Evolutionary conservation across 2,113 vertebrate genomes (phyloP).

Genomic region (Megatriorchis doriae): DNA sequence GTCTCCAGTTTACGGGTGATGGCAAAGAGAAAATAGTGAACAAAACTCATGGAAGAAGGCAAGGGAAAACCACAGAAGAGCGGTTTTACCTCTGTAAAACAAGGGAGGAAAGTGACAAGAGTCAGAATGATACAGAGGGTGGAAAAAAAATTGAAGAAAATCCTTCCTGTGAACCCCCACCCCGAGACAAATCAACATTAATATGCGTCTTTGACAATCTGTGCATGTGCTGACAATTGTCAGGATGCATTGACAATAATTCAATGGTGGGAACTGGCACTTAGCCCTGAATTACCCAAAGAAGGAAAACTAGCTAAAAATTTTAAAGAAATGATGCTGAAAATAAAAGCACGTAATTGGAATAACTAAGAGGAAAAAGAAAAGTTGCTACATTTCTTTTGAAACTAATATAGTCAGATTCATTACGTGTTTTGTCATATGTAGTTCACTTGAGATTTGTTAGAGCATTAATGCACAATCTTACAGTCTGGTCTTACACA

Average conservation of each 20-base stretch:
- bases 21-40: neutral
- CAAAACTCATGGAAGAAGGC: neutral
- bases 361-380: neutral
- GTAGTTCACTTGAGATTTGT: conserved; percentile 29
- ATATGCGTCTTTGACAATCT: neutral
- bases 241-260: neutral
- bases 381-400: neutral
- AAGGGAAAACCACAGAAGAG: neutral
- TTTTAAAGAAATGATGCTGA: neutral
- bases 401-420: conserved; percentile 15
- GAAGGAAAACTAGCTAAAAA: neutral
- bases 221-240: neutral
- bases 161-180: neutral
- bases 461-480: neutral
- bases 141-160: neutral
- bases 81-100: neutral
- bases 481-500: neutral
- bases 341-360: neutral
- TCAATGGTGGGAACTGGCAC: neutral
- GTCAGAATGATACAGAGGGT: neutral
- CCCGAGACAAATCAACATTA: neutral
- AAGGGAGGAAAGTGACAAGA: neutral
- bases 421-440: conserved; percentile 5
- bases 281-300: neutral
- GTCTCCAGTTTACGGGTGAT: neutral